These are phyloP conservation scores for Drosophila affinis DNA, from an alignment of 2,888 invertebrate species.

Conservation along the genomic window DNA sequence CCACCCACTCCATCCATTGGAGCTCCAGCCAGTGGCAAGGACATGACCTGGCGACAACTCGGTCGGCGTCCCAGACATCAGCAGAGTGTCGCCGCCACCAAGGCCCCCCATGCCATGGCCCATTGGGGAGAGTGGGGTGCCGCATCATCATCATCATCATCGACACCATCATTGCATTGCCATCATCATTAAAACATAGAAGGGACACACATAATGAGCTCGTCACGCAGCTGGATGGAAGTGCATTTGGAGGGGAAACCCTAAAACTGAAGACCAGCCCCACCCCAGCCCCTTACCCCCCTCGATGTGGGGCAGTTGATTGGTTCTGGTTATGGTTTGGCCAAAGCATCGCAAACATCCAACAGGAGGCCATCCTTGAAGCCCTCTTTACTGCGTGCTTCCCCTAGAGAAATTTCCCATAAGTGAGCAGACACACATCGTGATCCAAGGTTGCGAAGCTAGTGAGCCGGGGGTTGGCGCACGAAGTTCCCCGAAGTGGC, in stretches of 20 bases:
- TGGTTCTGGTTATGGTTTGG: no score
- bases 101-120: neutral
- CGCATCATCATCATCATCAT: neutral
- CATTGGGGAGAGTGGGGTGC: neutral
- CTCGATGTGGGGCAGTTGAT: neutral
- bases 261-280: conserved; percentile 30
- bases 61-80: conserved; percentile 43
- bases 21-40: conserved; percentile 22
- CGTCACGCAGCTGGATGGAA: conserved; percentile 31
- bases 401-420: no score
- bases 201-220: conserved; percentile 21
- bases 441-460: no score
- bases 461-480: no score
- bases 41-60: conserved; percentile 42
- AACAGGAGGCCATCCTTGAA: no score
- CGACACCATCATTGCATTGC: neutral
- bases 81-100: conserved; percentile 40
- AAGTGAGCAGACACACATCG: no score
- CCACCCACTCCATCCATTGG: no score
- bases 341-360: no score
- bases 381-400: accelerated
- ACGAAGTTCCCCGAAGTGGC: no score
- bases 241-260: conserved; percentile 27
- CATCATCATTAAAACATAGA: neutral
- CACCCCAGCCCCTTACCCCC: neutral